phyloP scores from a whole-genome alignment of 2,888 invertebrate species.

The Cotesia congregata region DNA sequence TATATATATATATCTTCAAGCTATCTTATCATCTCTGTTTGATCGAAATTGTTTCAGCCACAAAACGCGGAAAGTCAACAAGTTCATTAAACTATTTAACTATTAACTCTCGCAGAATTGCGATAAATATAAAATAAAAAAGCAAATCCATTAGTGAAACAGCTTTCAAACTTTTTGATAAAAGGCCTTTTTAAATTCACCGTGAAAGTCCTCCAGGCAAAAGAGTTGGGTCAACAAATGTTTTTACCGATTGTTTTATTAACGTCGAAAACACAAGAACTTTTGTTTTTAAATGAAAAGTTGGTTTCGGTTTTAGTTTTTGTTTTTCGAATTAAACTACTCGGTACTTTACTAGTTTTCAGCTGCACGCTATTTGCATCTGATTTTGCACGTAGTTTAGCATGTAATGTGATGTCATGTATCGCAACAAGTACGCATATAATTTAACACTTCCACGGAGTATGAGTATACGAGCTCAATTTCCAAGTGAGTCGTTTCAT shows the following conservation, averaged over 20 bases:
- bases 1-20: neutral
- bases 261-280: neutral
- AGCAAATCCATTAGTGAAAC: neutral
- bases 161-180: neutral
- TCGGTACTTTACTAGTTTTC: neutral
- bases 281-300: neutral
- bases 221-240: neutral
- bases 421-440: neutral
- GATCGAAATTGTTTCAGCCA: neutral
- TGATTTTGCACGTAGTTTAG: neutral
- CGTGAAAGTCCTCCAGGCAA: too few relatives aligned
- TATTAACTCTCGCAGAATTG: neutral
- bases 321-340: neutral
- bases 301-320: neutral
- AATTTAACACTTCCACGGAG: neutral
- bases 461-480: neutral
- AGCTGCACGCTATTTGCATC: neutral
- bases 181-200: neutral
- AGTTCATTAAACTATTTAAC: neutral
- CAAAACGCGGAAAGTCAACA: neutral
- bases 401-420: neutral
- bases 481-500: neutral
- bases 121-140: neutral
- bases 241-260: neutral
- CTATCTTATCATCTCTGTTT: neutral